A percentile compares a stretch with the other conserved stretches of the same genome.
phyloP scores from a whole-genome alignment of 2,797 vertebrate genomes.

The Rhinatrema bivittatum region DNA sequence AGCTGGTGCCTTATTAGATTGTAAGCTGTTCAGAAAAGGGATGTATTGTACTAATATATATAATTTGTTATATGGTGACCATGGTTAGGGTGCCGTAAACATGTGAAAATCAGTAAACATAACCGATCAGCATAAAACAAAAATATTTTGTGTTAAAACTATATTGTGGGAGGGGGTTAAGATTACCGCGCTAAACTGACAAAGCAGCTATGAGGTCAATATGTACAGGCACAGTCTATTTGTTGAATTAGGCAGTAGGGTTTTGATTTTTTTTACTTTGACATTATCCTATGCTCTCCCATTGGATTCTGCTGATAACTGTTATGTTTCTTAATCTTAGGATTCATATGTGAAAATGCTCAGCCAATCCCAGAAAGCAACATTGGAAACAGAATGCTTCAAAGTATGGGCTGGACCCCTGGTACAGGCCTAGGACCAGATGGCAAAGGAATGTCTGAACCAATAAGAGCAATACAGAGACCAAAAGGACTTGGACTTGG shows the following conservation, averaged over 20 bases:
- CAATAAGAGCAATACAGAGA: slow-evolving; percentile 76
- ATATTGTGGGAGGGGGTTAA: no score
- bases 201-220: slow-evolving; percentile 25
- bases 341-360: slow-evolving; percentile 75
- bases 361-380: slow-evolving; percentile 80
- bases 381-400: slow-evolving; percentile 88
- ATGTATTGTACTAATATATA: no score
- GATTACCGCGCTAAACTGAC: no score
- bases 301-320: slow-evolving; percentile 31
- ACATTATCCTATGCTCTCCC: slow-evolving; percentile 39
- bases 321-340: slow-evolving; percentile 53
- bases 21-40: no score
- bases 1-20: no score
- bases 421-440: slow-evolving; percentile 84
- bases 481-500: slow-evolving; percentile 67
- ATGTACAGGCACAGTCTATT: slow-evolving; percentile 36
- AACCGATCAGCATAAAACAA: slow-evolving; percentile 3
- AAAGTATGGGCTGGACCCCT: slow-evolving; percentile 92
- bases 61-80: no score
- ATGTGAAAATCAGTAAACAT: neutral
- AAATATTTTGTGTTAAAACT: neutral
- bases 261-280: slow-evolving; percentile 36
- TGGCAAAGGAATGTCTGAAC: slow-evolving; percentile 86
- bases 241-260: slow-evolving; percentile 50
- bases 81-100: neutral